A percentile compares a stretch with the other conserved stretches of the same genome.
Evolutionary conservation across 2,113 vertebrate species (phyloP).

Genomic region (Tachysurus fulvidraco): DNA sequence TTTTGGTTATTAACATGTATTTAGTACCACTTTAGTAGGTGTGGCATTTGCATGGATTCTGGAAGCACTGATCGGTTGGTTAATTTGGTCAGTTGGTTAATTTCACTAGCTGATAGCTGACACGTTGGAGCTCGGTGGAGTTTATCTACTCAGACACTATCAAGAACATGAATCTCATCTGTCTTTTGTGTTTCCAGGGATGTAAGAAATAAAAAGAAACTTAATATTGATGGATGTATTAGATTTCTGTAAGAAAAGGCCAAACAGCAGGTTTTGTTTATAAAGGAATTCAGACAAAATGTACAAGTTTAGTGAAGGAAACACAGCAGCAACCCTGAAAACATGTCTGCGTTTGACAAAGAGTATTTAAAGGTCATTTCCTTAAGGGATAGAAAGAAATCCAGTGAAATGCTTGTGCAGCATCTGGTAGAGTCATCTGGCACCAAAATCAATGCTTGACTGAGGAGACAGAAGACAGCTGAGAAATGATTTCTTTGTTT

Average conservation of each 20-base stretch:
- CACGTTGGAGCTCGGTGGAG: background rate
- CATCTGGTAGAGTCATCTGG: background rate
- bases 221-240: background rate
- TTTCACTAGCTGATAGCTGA: background rate
- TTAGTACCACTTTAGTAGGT: background rate
- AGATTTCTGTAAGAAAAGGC: background rate
- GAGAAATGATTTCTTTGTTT: background rate
- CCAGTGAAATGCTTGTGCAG: background rate
- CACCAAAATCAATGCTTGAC: background rate
- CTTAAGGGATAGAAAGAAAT: background rate
- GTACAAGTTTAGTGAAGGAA: background rate
- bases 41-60: background rate
- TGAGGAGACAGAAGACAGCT: background rate
- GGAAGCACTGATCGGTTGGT: background rate
- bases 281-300: background rate
- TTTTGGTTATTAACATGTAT: too few relatives aligned
- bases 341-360: background rate
- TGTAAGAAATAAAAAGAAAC: background rate
- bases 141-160: background rate
- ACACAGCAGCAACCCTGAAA: background rate
- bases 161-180: background rate
- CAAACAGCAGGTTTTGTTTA: background rate
- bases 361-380: conserved; percentile 2
- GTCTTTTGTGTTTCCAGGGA: background rate
- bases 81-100: background rate